Percentiles rank a stretch among this genome's conserved stretches.
Evolutionary conservation across 2,888 invertebrate genomes (phyloP).

Genomic region (Oligia strigilis): DNA sequence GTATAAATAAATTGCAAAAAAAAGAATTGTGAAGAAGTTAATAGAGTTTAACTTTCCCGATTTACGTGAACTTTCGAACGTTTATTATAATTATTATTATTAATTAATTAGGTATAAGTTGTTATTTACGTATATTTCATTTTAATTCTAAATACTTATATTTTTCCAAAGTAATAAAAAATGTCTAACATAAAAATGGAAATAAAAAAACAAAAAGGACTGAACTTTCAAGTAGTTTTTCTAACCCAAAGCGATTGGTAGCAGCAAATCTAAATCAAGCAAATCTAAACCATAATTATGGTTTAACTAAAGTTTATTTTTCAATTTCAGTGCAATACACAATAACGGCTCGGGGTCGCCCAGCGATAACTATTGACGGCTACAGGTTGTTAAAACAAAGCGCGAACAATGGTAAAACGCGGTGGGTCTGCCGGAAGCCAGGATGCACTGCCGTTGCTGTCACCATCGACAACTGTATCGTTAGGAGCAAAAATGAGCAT

Average conservation of each 20-base stretch:
- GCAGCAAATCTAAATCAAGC: too few relatives aligned
- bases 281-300: not conserved
- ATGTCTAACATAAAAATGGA: not conserved
- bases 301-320: not conserved
- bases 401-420: not conserved
- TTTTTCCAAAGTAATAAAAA: not conserved
- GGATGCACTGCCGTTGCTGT: constrained; percentile 23
- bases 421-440: constrained; percentile 34
- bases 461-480: constrained; percentile 17
- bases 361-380: constrained; percentile 23
- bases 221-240: not conserved
- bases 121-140: not conserved
- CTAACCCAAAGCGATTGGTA: too few relatives aligned
- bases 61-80: too few relatives aligned
- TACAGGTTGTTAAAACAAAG: constrained; percentile 26
- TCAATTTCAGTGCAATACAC: constrained; percentile 31
- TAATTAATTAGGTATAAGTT: not conserved
- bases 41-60: not conserved
- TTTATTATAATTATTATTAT: too few relatives aligned
- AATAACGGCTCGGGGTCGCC: constrained; percentile 23
- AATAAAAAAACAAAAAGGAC: not conserved
- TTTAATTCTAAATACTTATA: not conserved
- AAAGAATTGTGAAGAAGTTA: not conserved
- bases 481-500: constrained; percentile 25
- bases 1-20: too few relatives aligned